Base-by-base conservation (phyloP, 1,140 invertebrate species). In the Euura saliciscinereae region DNA sequence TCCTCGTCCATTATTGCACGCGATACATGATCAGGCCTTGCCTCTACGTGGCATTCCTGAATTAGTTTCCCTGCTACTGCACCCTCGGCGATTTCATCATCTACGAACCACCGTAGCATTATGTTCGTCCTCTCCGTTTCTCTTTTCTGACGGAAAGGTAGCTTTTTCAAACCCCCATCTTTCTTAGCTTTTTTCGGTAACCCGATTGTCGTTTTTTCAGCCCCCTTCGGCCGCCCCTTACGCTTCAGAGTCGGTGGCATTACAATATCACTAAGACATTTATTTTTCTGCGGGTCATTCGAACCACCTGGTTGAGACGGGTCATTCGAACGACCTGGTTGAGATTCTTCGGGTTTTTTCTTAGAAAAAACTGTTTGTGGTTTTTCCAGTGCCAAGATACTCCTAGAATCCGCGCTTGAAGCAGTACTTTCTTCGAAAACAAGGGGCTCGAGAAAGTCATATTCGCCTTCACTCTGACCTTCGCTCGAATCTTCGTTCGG, bases 31-130 rank as follows among this genome's bases (percentile, higher is more conserved):
- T 70, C 67, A 5, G 68, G 46, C 28, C 6, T 6, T n/a, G 42
- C 64, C 28, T 71, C 64, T 5, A 65, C 51, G 4, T 44, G 45
- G 10, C 5, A 11, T 5, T 71, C 64, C 3, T 73, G 59, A 66
- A 67, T 70, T 10, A 66, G 3, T 66, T 11, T 70, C 45, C 64
- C 59, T 10, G 43, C 8, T 13, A 68, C 45, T 11, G 67, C 68
- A 66, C 45, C 45, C 2, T n/a, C 10, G 7, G 51, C 68, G 45
- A 11, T 45, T n/a, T 69, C 45, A 5, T 64, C 43, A 44, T 69
- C 68, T 2, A 73, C 68, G 2, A 73, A 70, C 72, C 72, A 73
- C 8, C 65, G 44, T n/a, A 73, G 45, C 7, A 73, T 73, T 1
- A 73, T 44, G 11, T 45, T 65, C 0, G 10, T 11, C 66, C 66